These are phyloP conservation scores for Candidula unifasciata DNA, from an alignment of 2,888 invertebrate species.

Conservation along the genomic window DNA sequence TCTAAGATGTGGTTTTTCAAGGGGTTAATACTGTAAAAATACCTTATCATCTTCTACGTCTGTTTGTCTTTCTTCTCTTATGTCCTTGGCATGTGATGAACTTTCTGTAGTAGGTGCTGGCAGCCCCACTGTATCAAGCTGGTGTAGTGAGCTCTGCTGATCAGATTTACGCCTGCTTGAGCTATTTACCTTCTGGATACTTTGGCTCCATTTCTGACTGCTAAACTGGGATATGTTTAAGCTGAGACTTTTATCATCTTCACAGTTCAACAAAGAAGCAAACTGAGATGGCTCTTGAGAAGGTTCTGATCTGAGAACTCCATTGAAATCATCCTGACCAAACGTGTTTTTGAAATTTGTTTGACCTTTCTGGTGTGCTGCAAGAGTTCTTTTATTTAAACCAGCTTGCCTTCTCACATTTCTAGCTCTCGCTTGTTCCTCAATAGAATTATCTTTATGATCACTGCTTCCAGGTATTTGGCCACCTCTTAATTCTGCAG, in stretches of 20 bases:
- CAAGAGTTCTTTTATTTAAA: background rate
- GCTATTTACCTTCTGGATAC: background rate
- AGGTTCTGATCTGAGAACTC: background rate
- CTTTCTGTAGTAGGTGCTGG: background rate
- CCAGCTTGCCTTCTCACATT: constrained; percentile 37
- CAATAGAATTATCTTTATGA: constrained; percentile 26
- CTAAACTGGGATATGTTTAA: background rate
- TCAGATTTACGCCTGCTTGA: background rate
- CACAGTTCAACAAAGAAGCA: too few relatives aligned
- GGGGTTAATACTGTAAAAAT: background rate
- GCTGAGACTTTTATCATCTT: background rate
- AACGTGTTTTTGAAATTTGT: background rate
- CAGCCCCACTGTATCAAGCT: background rate
- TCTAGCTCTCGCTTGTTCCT: constrained; percentile 44
- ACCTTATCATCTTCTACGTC: constrained; percentile 27
- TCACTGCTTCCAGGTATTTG: background rate
- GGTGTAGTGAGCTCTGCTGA: constrained; percentile 37
- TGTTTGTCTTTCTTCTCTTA: background rate
- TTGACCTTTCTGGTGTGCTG: background rate
- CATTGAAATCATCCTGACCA: background rate
- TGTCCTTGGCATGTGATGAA: background rate
- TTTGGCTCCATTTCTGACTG: background rate
- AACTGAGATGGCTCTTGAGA: background rate
- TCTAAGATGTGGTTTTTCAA: background rate
- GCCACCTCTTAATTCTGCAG: background rate